These are phyloP conservation scores for Nesospiza acunhae DNA, from an alignment of 2,113 vertebrate genomes.

Conservation along the genomic window DNA sequence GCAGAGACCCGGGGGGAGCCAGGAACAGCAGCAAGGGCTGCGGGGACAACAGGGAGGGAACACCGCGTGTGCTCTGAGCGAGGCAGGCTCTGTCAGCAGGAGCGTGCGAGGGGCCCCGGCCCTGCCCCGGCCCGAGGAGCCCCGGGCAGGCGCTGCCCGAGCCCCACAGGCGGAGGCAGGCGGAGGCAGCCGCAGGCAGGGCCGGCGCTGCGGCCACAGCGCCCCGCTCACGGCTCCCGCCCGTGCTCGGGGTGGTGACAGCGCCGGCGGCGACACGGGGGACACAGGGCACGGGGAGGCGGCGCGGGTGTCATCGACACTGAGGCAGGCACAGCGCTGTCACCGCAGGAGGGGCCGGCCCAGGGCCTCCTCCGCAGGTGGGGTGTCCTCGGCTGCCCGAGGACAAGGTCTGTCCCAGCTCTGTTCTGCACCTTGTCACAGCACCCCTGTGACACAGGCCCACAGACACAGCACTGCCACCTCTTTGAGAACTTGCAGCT, in stretches of 20 bases:
- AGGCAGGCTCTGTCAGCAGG: background rate
- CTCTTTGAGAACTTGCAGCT: background rate
- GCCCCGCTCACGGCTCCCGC: background rate
- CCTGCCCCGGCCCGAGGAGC: background rate
- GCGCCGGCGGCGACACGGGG: background rate
- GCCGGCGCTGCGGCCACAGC: background rate
- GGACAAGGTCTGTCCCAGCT: background rate
- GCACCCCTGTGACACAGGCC: background rate
- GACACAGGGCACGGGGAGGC: background rate
- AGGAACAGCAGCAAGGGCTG: background rate
- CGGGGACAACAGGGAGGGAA: fast-evolving
- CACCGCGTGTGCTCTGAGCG: background rate
- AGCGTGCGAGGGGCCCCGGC: background rate
- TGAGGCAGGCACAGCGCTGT: fast-evolving
- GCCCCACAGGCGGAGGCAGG: background rate
- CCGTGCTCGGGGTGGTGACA: fast-evolving
- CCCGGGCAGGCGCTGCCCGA: background rate
- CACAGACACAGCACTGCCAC: background rate
- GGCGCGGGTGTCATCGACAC: fast-evolving
- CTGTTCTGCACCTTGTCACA: fast-evolving
- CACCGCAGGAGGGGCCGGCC: fast-evolving
- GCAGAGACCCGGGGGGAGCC: background rate
- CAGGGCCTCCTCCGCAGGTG: fast-evolving
- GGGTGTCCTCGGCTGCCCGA: fast-evolving
- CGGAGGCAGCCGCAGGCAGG: background rate